Conservation (phyloP, 2,113 vertebrate genomes). For the Sapayoa aenigma region DNA sequence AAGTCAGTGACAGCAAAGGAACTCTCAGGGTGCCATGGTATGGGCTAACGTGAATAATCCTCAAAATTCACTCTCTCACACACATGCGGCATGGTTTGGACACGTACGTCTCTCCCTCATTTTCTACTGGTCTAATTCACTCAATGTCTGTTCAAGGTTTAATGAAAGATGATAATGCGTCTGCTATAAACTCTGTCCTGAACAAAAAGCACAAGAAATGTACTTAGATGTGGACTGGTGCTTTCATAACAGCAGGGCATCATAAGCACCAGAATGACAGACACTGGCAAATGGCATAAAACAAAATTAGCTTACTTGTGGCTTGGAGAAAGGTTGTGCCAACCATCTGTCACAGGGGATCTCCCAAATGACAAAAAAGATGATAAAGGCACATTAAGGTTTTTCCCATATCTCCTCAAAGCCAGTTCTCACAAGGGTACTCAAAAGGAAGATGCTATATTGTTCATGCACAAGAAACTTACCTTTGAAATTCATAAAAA, state of each 20-base stretch:
- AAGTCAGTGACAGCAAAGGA: conserved; percentile 21
- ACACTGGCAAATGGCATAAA: background rate
- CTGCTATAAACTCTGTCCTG: background rate
- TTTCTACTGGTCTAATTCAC: background rate
- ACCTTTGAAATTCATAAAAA: background rate
- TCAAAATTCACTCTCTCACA: background rate
- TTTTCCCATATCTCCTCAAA: background rate
- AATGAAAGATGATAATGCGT: background rate
- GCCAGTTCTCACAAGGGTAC: background rate
- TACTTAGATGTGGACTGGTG: background rate
- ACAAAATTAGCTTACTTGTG: conserved; percentile 20
- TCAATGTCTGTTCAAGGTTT: background rate
- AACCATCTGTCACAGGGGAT: background rate
- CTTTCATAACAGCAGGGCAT: background rate
- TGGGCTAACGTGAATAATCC: background rate
- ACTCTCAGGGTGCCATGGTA: background rate
- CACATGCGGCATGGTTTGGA: background rate
- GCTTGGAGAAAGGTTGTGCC: background rate
- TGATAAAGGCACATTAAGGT: background rate
- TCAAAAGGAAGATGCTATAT: background rate
- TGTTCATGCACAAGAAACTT: background rate
- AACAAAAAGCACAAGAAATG: background rate
- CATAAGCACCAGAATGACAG: background rate
- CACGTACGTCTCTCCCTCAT: background rate
- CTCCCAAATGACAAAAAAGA: background rate